Evolutionary conservation across 2,797 vertebrate genomes (phyloP).

Genomic region (Glyptemys insculpta): DNA sequence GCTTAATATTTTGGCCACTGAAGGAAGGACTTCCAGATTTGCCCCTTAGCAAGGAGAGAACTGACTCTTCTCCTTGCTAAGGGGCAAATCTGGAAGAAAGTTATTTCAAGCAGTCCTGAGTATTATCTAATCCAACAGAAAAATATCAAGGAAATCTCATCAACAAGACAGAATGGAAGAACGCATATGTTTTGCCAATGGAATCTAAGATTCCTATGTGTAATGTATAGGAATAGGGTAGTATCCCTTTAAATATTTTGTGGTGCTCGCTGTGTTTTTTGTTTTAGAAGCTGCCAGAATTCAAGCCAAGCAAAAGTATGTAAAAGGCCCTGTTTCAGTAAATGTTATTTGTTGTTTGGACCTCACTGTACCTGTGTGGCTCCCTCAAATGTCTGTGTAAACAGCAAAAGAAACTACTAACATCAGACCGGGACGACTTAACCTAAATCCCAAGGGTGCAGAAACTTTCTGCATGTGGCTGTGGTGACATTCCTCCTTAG

Average conservation of each 20-base stretch:
- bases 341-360: too few relatives aligned
- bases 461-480: not conserved
- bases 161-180: not conserved
- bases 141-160: not conserved
- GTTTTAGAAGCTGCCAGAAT: not conserved
- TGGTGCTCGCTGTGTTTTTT: not conserved
- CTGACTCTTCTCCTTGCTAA: not conserved
- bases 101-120: rapidly evolving
- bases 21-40: not conserved
- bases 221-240: not conserved
- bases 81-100: not conserved
- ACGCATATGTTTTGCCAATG: not conserved
- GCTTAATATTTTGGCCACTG: not conserved
- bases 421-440: not conserved
- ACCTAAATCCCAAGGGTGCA: not conserved
- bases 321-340: not conserved
- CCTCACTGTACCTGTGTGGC: not conserved
- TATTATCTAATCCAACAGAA: rapidly evolving
- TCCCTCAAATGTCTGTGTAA: not conserved
- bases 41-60: too few relatives aligned
- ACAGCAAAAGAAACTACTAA: not conserved
- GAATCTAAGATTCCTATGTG: not conserved
- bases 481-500: not conserved
- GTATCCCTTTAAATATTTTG: not conserved
- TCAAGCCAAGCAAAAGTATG: not conserved